Evolutionary conservation across 2,797 vertebrate genomes (phyloP), one percentile per base, ranked within the genome.

Genomic region (Esox lucius): DNA sequence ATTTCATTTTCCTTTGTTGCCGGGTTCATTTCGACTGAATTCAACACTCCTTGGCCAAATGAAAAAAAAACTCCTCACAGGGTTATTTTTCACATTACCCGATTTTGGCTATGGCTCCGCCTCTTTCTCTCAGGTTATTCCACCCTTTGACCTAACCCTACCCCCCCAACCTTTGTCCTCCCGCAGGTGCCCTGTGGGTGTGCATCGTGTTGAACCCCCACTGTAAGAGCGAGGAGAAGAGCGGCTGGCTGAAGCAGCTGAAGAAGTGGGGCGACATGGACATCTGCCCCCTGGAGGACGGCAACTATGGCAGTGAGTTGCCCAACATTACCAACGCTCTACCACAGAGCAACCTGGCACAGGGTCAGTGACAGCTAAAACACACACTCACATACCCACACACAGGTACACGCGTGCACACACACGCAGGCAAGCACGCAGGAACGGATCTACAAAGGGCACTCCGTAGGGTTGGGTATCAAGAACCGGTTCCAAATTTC

Each of bases 251-350:
- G 56, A 95, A 95, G 89, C 97, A 99, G 87, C 95, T 99, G 75
- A 96, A 95, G 88, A 97, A 96, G 79, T 99, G 98, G 98, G 95
- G 93, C 0, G 96, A 99, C 92, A 95, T 99, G 95, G 98, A 99
- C 49, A 91, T 98, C 70, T 99, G 98, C 87, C 98, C 98, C 2
- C 90, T 99, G 82, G 98, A 99, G 90, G 97, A 98, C 5, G 98
- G 98, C 62, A 98, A 98, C 94, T 98, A 98, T 0, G 97, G 97
- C 78, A 97, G 96, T 4, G 97, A 99, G 89, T 94, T 98, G 73
- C 97, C 98, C 16, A 98, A 97, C 92, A 98, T 99, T 91, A 98
- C 97, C 89, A 98, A 97, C 31, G 95, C 97, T 48, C 94, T 98
- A 86, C 96, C 97, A 0, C 98, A 99, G 92, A 99, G 95, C 77